Percentiles rank a stretch among this genome's conserved stretches.
Evolutionary conservation across 2,113 vertebrate species (phyloP).

Genomic region (Neotragus pygmaeus): DNA sequence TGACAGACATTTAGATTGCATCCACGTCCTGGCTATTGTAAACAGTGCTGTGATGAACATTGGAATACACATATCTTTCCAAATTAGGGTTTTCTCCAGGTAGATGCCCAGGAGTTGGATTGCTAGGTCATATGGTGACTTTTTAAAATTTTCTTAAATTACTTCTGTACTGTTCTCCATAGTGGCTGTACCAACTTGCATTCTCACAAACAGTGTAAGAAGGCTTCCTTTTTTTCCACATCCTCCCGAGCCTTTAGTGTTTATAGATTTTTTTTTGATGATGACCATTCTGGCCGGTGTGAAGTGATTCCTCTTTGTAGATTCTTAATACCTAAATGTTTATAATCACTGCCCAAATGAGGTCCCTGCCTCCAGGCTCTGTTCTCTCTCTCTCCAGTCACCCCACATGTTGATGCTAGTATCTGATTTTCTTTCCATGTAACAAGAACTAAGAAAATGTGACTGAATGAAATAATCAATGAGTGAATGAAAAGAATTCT

Average conservation of each 20-base stretch:
- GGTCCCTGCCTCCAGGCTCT: background rate
- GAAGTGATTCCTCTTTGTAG: background rate
- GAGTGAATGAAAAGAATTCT: background rate
- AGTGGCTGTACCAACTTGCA: background rate
- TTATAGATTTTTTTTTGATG: background rate
- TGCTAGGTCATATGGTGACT: background rate
- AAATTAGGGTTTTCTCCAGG: background rate
- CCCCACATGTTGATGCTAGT: background rate
- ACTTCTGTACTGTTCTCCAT: background rate
- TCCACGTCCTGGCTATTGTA: background rate
- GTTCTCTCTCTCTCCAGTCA: background rate
- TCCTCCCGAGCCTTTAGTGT: background rate
- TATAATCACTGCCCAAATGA: background rate
- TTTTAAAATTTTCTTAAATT: background rate
- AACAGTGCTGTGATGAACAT: background rate
- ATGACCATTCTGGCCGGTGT: background rate
- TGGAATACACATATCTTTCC: background rate
- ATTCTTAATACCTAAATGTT: background rate
- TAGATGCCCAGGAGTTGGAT: background rate
- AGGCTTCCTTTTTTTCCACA: background rate
- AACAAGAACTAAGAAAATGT: background rate
- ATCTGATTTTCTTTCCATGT: background rate
- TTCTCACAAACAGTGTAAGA: background rate
- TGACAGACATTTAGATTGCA: background rate
- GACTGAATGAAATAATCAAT: background rate